Base-by-base conservation (phyloP, 2,797 vertebrate species). In the Lycodopsis pacificus region DNA sequence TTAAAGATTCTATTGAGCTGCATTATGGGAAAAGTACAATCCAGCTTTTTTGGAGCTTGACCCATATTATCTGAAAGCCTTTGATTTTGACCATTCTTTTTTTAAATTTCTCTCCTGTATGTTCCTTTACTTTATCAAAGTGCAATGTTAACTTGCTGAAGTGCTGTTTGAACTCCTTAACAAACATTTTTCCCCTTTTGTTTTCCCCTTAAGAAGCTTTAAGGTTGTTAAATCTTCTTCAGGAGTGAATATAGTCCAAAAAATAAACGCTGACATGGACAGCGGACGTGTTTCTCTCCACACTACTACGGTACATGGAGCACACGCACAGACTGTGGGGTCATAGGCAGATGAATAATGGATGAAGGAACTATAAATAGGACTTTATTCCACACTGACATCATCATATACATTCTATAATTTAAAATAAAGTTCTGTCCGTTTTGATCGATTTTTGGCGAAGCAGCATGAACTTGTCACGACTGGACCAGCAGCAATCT, bases 361-460 rank as follows among this genome's bases (percentile, higher is more conserved):
- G 19, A 61, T 38, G 12, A 36, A 61, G 10, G 34, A 61, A 61
- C 11, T 22, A 22, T 38, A 61, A 38, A n/a, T 61, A 38, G 30
- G 56, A 58, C 56, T 58, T 61, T 38, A 38, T 61, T 61, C 7
- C 12, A 13, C 58, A 61, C 58, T 14, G 56, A 34, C 54, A 34
- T 12, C 20, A 19, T 22, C 36, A 22, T 61, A 22, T 38, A 38
- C 14, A 61, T 61, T 38, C 58, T 4, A 38, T 46, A 56, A 61
- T 14, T 71, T 36, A 40, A 81, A 85, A 81, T 77, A 73, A 75
- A 76, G 62, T 67, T 58, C 19, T 76, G 65, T 80, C 54, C 62
- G 71, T 83, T 83, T 49, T 81, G 54, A 83, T 64, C 25, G 67
- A 71, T 77, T 81, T 89, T 84, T 86, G 70, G 71, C 56, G 46